These are phyloP conservation scores for Ceryle rudis DNA, from an alignment of 2,797 vertebrate genomes.

Conservation along the genomic window DNA sequence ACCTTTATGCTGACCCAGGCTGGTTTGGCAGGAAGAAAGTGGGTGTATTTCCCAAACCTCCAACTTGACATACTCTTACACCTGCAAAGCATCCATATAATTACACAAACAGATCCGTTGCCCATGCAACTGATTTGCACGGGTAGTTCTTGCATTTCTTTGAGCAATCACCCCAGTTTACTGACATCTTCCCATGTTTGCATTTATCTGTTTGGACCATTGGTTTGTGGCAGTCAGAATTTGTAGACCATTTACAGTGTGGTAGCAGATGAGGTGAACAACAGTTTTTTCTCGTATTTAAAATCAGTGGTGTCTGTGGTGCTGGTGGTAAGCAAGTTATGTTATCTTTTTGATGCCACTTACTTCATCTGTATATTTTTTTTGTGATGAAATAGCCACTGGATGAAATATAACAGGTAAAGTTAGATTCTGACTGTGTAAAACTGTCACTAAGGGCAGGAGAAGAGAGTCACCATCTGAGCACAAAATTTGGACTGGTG, in stretches of 20 bases:
- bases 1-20: not conserved
- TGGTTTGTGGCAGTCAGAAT: not conserved
- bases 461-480: not conserved
- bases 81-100: not conserved
- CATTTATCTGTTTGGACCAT: not conserved
- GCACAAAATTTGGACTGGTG: not conserved
- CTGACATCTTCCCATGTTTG: not conserved
- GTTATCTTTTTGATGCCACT: accelerated
- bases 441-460: not conserved
- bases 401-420: not conserved
- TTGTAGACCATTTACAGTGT: not conserved
- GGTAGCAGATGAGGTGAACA: not conserved
- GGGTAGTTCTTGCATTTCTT: not conserved
- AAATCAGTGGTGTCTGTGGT: constrained; percentile 44
- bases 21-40: not conserved
- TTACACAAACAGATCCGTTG: accelerated
- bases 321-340: constrained; percentile 19
- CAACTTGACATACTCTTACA: not conserved
- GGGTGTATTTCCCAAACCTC: not conserved
- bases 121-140: not conserved
- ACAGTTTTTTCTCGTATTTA: constrained; percentile 25
- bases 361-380: not conserved
- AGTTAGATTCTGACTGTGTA: not conserved
- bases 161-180: not conserved
- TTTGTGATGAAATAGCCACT: not conserved